phyloP scores from a whole-genome alignment of 2,113 vertebrate genomes.

The Onychostoma macrolepis region DNA sequence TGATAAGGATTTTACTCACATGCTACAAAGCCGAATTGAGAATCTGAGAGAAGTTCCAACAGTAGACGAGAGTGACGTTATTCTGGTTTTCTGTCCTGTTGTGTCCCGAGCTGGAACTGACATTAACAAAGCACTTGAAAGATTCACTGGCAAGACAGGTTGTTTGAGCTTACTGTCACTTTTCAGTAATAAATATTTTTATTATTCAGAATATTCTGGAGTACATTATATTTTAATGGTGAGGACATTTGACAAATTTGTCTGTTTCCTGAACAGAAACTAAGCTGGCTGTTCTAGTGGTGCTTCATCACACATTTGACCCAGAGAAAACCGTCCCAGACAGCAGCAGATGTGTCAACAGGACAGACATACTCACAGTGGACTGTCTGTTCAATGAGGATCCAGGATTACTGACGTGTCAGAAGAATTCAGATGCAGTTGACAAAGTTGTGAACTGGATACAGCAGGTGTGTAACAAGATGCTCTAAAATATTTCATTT shows the following conservation, averaged over 20 bases:
- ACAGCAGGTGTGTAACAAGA: not conserved
- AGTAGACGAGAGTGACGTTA: not conserved
- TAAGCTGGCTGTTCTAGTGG: not conserved
- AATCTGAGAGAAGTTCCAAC: not conserved
- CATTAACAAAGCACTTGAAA: not conserved
- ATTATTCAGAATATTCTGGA: not conserved
- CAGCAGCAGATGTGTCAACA: not conserved
- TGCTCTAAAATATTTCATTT: not conserved
- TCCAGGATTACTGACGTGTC: slow-evolving; percentile 12
- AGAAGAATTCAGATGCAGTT: not conserved
- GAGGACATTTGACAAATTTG: not conserved
- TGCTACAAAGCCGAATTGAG: not conserved
- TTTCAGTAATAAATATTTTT: not conserved
- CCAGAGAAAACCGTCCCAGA: not conserved
- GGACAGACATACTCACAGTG: not conserved
- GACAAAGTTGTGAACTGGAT: not conserved
- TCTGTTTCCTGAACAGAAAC: not conserved
- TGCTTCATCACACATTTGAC: slow-evolving; percentile 31
- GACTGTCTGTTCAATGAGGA: slow-evolving; percentile 30
- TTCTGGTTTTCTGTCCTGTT: slow-evolving; percentile 7
- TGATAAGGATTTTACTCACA: not conserved
- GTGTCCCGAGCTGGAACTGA: slow-evolving; percentile 26
- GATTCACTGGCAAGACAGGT: not conserved
- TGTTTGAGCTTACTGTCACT: not conserved
- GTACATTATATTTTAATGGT: not conserved